Evolutionary conservation across 2,113 vertebrate species (phyloP).

Genomic region (Glaucidium brasilianum): DNA sequence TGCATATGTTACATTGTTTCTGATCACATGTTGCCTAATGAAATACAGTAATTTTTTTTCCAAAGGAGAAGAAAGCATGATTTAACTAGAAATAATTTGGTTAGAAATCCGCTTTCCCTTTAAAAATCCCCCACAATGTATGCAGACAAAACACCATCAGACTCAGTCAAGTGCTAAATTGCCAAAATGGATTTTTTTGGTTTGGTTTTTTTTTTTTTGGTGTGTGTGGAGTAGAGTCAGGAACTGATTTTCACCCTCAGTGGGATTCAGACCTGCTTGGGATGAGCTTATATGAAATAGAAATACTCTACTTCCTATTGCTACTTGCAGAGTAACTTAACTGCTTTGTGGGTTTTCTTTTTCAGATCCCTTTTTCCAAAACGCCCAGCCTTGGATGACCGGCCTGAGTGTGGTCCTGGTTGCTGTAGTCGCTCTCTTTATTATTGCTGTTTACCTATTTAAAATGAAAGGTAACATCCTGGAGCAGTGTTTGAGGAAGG

Average conservation of each 20-base stretch:
- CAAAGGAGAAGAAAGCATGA: not conserved
- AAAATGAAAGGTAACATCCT: not conserved
- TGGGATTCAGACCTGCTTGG: not conserved
- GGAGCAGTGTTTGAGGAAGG: not conserved
- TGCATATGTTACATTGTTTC: not conserved
- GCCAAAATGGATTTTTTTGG: too few species aligned
- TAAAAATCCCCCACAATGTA: not conserved
- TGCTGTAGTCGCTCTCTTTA: rapidly evolving
- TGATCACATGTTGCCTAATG: not conserved
- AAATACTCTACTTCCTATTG: not conserved
- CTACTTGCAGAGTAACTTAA: not conserved
- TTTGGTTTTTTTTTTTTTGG: not conserved
- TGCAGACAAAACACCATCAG: too few species aligned
- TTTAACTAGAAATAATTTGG: not conserved
- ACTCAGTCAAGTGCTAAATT: not conserved
- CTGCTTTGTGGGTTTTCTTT: not conserved
- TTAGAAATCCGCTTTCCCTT: not conserved
- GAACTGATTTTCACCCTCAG: not conserved
- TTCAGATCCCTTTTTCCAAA: not conserved
- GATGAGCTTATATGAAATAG: not conserved
- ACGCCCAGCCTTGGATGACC: not conserved
- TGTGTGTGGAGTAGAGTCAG: too few species aligned
- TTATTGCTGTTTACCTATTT: rapidly evolving
- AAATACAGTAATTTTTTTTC: not conserved
- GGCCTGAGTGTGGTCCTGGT: not conserved